These are phyloP conservation scores for Mohoua ochrocephala DNA, from an alignment of 2,113 vertebrate species.

Conservation along the genomic window DNA sequence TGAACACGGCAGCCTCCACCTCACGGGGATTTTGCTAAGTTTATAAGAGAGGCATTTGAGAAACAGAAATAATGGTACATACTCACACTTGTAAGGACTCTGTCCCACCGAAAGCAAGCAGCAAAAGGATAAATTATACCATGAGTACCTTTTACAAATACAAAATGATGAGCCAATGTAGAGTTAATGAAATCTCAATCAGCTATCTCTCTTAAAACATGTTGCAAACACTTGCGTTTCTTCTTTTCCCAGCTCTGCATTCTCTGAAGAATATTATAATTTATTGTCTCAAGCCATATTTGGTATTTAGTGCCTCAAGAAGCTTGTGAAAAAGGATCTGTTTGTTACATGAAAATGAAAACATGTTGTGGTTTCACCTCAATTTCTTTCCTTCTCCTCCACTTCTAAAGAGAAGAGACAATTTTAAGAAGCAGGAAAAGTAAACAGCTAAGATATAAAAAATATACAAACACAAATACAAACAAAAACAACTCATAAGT, in stretches of 20 bases:
- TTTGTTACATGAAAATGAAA: conserved; percentile 52
- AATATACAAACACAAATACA: conserved; percentile 14
- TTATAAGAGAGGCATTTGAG: background rate
- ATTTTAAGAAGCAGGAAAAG: conserved; percentile 31
- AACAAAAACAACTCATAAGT: background rate
- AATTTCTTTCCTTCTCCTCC: conserved; percentile 9
- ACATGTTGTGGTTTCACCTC: conserved; percentile 42
- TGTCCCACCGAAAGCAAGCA: background rate
- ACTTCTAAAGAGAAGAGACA: conserved; percentile 2
- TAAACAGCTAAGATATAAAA: conserved; percentile 27
- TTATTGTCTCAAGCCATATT: conserved; percentile 35
- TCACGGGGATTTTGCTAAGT: background rate
- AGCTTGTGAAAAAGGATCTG: conserved; percentile 39
- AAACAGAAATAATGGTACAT: background rate
- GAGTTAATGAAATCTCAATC: background rate
- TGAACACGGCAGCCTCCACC: background rate
- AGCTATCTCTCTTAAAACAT: background rate
- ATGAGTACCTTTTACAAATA: background rate
- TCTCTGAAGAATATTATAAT: conserved; percentile 26
- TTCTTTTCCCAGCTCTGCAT: conserved; percentile 17
- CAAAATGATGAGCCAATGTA: background rate
- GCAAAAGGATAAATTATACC: background rate
- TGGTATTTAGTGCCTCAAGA: conserved; percentile 35
- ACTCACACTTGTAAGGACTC: background rate
- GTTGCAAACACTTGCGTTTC: conserved; percentile 16